Conservation (phyloP, 2,888 invertebrate genomes). For the Tromatobia lineatoria region DNA sequence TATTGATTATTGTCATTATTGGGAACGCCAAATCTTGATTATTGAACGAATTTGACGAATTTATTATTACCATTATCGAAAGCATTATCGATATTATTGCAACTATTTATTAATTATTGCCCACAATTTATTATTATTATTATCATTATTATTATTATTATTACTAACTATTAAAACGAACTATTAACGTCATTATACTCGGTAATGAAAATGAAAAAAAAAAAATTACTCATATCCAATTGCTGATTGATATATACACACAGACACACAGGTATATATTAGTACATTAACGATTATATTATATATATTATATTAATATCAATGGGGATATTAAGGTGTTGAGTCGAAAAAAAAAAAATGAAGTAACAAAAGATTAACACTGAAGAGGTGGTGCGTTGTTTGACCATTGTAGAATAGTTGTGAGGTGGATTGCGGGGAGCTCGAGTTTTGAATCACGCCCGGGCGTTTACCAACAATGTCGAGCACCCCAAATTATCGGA, state of each 20-base stretch:
- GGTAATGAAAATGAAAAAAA: slow-evolving; percentile 58
- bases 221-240: slow-evolving; percentile 77
- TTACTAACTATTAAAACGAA: slow-evolving; percentile 25
- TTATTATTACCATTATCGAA: slow-evolving; percentile 69
- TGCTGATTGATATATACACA: slow-evolving; percentile 74
- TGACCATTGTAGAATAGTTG: slow-evolving; percentile 80
- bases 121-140: slow-evolving; percentile 69
- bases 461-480: slow-evolving; percentile 48
- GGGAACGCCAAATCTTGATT: slow-evolving; percentile 58
- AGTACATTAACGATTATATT: slow-evolving; percentile 59
- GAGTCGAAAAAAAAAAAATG: slow-evolving; percentile 57
- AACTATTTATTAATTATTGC: slow-evolving; percentile 76
- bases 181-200: slow-evolving; percentile 73
- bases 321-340: slow-evolving; percentile 74
- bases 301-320: slow-evolving; percentile 66
- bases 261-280: slow-evolving; percentile 67
- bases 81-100: slow-evolving; percentile 69
- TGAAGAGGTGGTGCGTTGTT: slow-evolving; percentile 70
- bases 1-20: slow-evolving; percentile 66
- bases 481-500: slow-evolving; percentile 71
- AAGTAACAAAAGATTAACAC: slow-evolving; percentile 67
- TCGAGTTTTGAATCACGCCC: slow-evolving; percentile 53
- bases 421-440: slow-evolving; percentile 73
- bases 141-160: slow-evolving; percentile 21
- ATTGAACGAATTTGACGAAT: slow-evolving; percentile 55